Evolutionary conservation across 2,888 invertebrate genomes (phyloP), one percentile per base, ranked within the genome.

Genomic region (Thelaira solivaga): DNA sequence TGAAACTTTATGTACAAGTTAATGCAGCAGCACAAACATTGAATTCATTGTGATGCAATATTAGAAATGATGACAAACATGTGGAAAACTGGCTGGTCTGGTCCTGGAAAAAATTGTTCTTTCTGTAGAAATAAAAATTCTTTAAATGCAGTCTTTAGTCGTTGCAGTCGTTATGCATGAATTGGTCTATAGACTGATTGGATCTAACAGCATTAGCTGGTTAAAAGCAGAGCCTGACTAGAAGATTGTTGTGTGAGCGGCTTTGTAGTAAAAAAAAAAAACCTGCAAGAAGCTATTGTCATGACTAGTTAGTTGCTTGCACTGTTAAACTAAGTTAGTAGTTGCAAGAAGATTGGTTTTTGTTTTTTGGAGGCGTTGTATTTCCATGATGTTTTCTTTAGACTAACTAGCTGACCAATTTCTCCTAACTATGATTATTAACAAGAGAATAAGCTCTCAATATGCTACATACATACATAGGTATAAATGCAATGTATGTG

Each of bases 51-150:
- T 78, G 74, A 78, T 78, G 78, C 74, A 78, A 78, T 74, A 78
- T 65, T 49, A 43, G 39, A 71, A 78, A 78, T 78, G 74, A 78
- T 74, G 74, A 67, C 78, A 78, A 78, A 74, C 65, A 74, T 69
- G 65, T 65, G 55, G 69, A 74, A 74, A 78, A 78, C 78, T 71
- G n/a, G n/a, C n/a, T n/a, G n/a, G n/a, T n/a, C n/a, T n/a, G 64
- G 74, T 78, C 69, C 77, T 74, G 18, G 26, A 43, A 18, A 20
- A 53, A 57, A 65, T 20, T 13, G 18, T 45, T 7, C 13, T 22
- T 1, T 4, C 3, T n/a, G 45, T 34, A 24, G 55, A 55, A 53
- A 26, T 26, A 29, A 59, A 49, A 41, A 59, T 61, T 31, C 39
- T 31, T 29, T 31, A 31, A 13, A 29, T 18, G 26, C 22, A 16